These are phyloP conservation scores for Gastrophryne carolinensis DNA, from an alignment of 2,797 vertebrate genomes.

Conservation along the genomic window DNA sequence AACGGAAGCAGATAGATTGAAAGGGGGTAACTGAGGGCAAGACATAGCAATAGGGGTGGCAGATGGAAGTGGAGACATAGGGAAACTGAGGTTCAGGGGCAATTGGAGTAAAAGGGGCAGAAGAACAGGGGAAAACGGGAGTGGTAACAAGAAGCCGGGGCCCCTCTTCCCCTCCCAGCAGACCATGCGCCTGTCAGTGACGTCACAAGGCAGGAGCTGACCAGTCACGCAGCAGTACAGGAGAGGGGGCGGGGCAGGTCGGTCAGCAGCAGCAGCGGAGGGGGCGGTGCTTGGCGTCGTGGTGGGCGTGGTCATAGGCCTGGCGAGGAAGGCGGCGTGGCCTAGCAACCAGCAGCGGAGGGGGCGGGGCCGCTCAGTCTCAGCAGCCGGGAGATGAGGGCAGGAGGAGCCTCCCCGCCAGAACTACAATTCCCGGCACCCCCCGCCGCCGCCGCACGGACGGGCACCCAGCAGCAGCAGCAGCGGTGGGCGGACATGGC, in stretches of 20 bases:
- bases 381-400: background rate
- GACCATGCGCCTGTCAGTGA: background rate
- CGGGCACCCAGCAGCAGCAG: conserved; percentile 34
- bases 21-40: no score
- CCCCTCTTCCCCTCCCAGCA: background rate
- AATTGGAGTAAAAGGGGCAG: background rate
- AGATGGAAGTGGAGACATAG: no score
- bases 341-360: background rate
- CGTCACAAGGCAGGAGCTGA: background rate
- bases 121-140: background rate
- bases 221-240: background rate
- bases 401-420: conserved; percentile 2
- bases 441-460: conserved; percentile 56
- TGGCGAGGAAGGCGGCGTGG: background rate
- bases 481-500: conserved; percentile 56
- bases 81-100: no score
- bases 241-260: background rate
- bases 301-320: background rate
- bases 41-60: no score
- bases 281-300: background rate
- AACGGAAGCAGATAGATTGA: no score
- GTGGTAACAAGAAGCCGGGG: background rate
- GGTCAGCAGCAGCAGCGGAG: background rate
- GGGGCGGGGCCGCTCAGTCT: background rate
- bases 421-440: conserved; percentile 62